phyloP scores from a whole-genome alignment of 2,113 vertebrate species.

The Equus quagga region DNA sequence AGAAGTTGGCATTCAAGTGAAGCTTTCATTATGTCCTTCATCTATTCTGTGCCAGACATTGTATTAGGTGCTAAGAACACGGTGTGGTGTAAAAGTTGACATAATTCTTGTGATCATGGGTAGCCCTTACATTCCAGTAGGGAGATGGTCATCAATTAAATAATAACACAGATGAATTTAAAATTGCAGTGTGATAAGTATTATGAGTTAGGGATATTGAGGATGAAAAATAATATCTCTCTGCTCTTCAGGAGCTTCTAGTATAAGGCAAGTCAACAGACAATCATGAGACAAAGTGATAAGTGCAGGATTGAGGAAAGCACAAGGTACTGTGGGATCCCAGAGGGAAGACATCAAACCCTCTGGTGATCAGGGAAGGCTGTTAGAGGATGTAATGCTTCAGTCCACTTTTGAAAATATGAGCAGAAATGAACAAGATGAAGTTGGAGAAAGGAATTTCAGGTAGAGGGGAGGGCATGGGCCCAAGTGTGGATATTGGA shows the following conservation, averaged over 20 bases:
- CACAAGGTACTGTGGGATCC: rapidly evolving
- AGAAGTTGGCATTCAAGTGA: background rate
- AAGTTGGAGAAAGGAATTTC: background rate
- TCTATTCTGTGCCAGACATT: background rate
- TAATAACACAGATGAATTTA: background rate
- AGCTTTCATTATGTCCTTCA: background rate
- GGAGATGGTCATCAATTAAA: background rate
- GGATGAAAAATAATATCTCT: background rate
- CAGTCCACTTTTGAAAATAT: background rate
- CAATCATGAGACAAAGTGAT: background rate
- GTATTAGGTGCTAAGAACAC: background rate
- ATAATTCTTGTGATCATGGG: background rate
- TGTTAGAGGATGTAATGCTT: background rate
- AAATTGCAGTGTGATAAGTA: background rate
- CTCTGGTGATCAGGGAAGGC: background rate
- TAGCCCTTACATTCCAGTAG: background rate
- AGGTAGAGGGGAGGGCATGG: background rate
- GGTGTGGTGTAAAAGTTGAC: background rate
- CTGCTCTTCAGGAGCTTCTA: background rate
- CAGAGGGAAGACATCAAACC: background rate
- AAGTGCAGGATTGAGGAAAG: background rate
- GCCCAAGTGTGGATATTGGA: background rate
- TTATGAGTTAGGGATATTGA: background rate
- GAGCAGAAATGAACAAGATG: background rate
- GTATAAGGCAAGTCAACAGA: background rate